Conservation (phyloP, 2,797 vertebrate species). For the Hozukius guyotensis region DNA sequence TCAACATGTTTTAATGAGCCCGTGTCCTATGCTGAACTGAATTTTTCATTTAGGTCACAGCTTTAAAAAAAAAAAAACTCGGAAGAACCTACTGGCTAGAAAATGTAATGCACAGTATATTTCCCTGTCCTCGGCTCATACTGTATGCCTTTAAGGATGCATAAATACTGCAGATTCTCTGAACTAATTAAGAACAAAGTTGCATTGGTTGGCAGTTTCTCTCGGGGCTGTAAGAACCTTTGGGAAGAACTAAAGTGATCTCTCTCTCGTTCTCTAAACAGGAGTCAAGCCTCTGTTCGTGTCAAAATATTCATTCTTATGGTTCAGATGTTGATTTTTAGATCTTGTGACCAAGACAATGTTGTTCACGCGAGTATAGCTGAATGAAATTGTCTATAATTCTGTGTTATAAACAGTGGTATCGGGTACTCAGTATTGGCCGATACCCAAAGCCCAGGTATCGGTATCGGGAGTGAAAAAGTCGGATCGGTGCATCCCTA, state of each 20-base stretch:
- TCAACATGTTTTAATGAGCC: conserved; percentile 71
- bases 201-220: conserved; percentile 56
- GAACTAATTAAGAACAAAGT: conserved; percentile 74
- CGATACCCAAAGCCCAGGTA: too few species aligned
- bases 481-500: fast-evolving
- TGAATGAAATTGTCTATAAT: background rate
- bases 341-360: background rate
- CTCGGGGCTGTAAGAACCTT: conserved; percentile 29
- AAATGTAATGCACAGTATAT: conserved; percentile 51
- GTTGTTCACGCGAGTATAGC: background rate
- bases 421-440: fast-evolving
- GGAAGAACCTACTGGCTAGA: conserved; percentile 41
- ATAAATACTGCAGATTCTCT: conserved; percentile 60
- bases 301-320: background rate
- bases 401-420: background rate
- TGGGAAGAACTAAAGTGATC: conserved; percentile 8
- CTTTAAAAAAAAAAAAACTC: conserved; percentile 23
- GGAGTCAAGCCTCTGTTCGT: background rate
- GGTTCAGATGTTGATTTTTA: background rate
- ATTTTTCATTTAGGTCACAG: conserved; percentile 67
- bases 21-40: conserved; percentile 37
- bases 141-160: conserved; percentile 57
- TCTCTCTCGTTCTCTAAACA: background rate
- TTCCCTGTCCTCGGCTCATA: conserved; percentile 44
- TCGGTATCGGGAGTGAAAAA: too few species aligned